Percentiles rank a stretch among this genome's conserved stretches.
Evolutionary conservation across 2,888 invertebrate species (phyloP).

Genomic region (Hydraecia micacea): DNA sequence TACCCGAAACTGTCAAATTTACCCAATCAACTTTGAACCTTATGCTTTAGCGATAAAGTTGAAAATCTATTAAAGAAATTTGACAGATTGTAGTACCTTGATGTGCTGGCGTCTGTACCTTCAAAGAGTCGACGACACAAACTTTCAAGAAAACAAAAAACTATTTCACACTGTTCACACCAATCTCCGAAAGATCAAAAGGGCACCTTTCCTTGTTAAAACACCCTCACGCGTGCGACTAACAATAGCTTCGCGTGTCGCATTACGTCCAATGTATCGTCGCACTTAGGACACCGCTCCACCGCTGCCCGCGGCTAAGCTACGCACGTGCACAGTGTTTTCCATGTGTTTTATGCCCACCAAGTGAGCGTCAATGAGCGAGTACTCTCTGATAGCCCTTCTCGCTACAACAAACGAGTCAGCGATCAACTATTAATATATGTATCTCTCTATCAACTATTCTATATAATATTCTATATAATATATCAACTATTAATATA

Average conservation of each 20-base stretch:
- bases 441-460: too few species aligned
- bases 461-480: too few species aligned
- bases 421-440: neutral
- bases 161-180: neutral
- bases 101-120: too few species aligned
- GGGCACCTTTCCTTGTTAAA: conserved; percentile 10
- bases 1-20: too few species aligned
- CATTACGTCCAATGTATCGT: neutral
- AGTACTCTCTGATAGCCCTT: neutral
- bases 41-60: too few species aligned
- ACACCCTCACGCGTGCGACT: neutral
- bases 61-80: too few species aligned
- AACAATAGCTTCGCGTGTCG: conserved; percentile 37
- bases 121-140: neutral
- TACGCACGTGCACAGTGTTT: neutral
- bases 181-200: conserved; percentile 12
- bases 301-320: neutral
- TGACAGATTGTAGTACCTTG: too few species aligned
- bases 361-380: neutral
- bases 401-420: neutral
- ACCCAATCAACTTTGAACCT: too few species aligned
- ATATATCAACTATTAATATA: neutral
- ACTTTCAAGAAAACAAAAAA: neutral
- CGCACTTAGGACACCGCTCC: neutral
- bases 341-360: neutral